Conservation (phyloP, 2,113 vertebrate species). For the Amblyopsis rosae region DNA sequence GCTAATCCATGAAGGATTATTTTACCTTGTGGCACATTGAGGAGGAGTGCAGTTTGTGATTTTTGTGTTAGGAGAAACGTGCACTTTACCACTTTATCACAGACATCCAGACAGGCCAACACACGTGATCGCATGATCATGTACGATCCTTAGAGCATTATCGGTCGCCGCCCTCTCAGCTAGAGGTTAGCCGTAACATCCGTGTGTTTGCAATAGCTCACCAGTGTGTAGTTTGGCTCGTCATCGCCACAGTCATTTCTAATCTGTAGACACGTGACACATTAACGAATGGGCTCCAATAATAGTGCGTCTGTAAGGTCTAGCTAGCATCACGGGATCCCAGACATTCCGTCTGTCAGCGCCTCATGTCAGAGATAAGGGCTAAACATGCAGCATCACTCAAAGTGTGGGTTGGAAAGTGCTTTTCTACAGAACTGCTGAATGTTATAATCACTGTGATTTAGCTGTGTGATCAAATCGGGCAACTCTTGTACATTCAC, state of each 20-base stretch:
- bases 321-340: slow-evolving; percentile 9
- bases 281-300: slow-evolving; percentile 2
- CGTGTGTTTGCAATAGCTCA: background rate
- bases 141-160: background rate
- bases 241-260: slow-evolving; percentile 31
- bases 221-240: background rate
- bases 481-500: background rate
- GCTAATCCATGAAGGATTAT: slow-evolving; percentile 6
- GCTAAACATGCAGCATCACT: background rate
- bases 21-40: too few relatives aligned
- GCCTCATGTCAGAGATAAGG: background rate
- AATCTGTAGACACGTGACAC: slow-evolving; percentile 21
- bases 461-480: background rate
- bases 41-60: background rate
- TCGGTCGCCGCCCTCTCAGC: background rate
- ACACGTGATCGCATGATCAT: background rate
- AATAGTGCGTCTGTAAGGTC: too few relatives aligned
- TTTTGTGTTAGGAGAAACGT: too few relatives aligned
- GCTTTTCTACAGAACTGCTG: slow-evolving; percentile 2
- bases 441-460: background rate
- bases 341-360: slow-evolving; percentile 6
- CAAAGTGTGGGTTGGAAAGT: background rate
- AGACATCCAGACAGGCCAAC: slow-evolving; percentile 1
- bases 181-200: background rate
- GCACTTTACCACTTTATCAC: background rate